phyloP scores from a whole-genome alignment of 2,797 vertebrate species.

The Crocidura indochinensis region DNA sequence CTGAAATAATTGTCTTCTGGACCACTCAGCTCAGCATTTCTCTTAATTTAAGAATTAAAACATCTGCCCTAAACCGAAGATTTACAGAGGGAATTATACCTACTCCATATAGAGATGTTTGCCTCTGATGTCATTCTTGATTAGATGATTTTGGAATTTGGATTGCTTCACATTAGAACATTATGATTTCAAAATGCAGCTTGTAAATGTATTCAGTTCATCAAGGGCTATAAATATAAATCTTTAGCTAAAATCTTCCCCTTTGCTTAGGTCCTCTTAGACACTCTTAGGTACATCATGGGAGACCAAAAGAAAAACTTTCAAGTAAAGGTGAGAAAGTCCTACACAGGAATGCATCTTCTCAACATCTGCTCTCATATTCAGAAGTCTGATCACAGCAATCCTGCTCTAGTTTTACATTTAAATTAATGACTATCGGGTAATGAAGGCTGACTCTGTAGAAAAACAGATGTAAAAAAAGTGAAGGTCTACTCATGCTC shows the following conservation, averaged over 20 bases:
- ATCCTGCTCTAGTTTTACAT: slow-evolving; percentile 70
- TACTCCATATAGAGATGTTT: slow-evolving; percentile 86
- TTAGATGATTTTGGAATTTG: slow-evolving; percentile 87
- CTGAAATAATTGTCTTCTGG: slow-evolving; percentile 69
- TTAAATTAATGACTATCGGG: slow-evolving; percentile 79
- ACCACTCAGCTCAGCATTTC: slow-evolving; percentile 77
- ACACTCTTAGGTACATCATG: slow-evolving; percentile 59
- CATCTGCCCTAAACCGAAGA: slow-evolving; percentile 83
- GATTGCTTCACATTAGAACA: slow-evolving; percentile 87
- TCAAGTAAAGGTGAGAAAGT: slow-evolving; percentile 71
- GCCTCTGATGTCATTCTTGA: slow-evolving; percentile 88
- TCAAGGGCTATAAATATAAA: slow-evolving; percentile 85
- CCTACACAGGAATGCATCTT: slow-evolving; percentile 63
- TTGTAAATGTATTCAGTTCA: slow-evolving; percentile 88
- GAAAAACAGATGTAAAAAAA: slow-evolving; percentile 55
- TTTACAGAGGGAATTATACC: slow-evolving; percentile 83
- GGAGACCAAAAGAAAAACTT: slow-evolving; percentile 62
- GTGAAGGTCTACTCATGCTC: slow-evolving; percentile 44
- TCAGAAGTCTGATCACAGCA: slow-evolving; percentile 59
- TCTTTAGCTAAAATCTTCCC: slow-evolving; percentile 82
- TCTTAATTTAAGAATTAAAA: slow-evolving; percentile 83
- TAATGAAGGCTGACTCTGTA: slow-evolving; percentile 67
- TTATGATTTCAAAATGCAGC: slow-evolving; percentile 87
- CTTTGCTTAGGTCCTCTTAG: slow-evolving; percentile 75
- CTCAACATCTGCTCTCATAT: slow-evolving; percentile 73